These are phyloP conservation scores for Mastigias papua DNA, from an alignment of 30 jellyfish, hydroid and myxozoan species.

Conservation along the genomic window DNA sequence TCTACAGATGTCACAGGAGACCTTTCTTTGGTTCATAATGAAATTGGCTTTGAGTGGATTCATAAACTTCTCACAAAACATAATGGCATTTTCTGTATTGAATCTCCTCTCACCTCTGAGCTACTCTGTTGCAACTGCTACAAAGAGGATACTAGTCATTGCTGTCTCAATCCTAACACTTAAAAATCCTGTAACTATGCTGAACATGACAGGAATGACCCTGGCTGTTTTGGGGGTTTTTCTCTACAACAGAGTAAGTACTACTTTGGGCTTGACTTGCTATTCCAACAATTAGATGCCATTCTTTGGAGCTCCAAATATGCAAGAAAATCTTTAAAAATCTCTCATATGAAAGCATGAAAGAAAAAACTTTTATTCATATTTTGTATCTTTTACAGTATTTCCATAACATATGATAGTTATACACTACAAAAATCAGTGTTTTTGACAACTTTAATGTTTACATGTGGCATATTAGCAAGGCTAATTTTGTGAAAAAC, in stretches of 20 bases:
- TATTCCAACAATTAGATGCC: too few relatives aligned
- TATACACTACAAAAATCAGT: too few relatives aligned
- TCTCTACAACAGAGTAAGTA: constrained; percentile 89
- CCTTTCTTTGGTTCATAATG: constrained; percentile 54
- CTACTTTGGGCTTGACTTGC: background rate
- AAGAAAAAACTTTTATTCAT: too few relatives aligned
- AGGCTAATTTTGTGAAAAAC: too few relatives aligned
- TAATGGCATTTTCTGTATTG: constrained; percentile 89
- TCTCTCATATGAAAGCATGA: too few relatives aligned
- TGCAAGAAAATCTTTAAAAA: too few relatives aligned
- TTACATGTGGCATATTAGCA: too few relatives aligned
- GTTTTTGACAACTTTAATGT: too few relatives aligned
- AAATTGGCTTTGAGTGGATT: constrained; percentile 85
- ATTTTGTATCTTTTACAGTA: too few relatives aligned
- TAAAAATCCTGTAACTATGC: constrained; percentile 85
- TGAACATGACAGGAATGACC: constrained; percentile 86
- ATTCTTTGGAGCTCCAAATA: too few relatives aligned
- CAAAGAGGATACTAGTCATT: constrained; percentile 88
- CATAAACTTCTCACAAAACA: constrained; percentile 88
- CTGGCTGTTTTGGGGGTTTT: constrained; percentile 91
- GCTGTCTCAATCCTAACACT: constrained; percentile 87
- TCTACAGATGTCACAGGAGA: constrained; percentile 60
- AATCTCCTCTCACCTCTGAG: constrained; percentile 92
- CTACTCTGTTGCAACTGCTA: constrained; percentile 93
- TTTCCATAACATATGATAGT: too few relatives aligned